A percentile compares a stretch with the other conserved stretches of the same genome.
Evolutionary conservation across 1,140 invertebrate species (phyloP).

Genomic region (Drosophila repleta): DNA sequence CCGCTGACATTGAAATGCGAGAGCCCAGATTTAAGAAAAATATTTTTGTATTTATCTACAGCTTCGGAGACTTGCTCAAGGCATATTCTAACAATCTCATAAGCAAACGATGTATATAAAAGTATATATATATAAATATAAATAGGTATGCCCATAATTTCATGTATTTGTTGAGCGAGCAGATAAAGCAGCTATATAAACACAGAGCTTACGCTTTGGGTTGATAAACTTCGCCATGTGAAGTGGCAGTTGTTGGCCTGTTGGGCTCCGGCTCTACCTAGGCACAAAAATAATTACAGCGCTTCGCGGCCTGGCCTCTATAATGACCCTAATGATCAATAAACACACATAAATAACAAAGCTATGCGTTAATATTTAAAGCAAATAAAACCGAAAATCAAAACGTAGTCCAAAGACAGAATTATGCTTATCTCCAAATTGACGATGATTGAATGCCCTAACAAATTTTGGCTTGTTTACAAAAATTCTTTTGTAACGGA

Average conservation of each 20-base stretch:
- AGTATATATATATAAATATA: not conserved
- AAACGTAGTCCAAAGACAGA: slow-evolving; percentile 17
- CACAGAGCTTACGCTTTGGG: slow-evolving; percentile 47
- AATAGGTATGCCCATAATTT: slow-evolving; percentile 18
- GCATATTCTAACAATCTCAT: slow-evolving; percentile 32
- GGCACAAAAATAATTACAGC: slow-evolving; percentile 35
- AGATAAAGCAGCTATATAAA: slow-evolving; percentile 70
- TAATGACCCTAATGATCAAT: slow-evolving; percentile 79
- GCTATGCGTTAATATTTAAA: slow-evolving; percentile 76
- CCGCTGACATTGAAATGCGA: slow-evolving; percentile 68
- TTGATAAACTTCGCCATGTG: slow-evolving; percentile 75
- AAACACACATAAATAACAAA: slow-evolving; percentile 60
- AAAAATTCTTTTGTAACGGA: no score
- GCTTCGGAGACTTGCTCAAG: slow-evolving; percentile 38
- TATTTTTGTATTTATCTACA: slow-evolving; percentile 63
- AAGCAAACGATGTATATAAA: not conserved
- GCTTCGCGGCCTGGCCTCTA: slow-evolving; percentile 19
- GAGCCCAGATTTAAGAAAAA: slow-evolving; percentile 56
- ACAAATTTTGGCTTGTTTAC: not conserved
- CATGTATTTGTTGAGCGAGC: slow-evolving; percentile 19
- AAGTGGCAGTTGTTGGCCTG: slow-evolving; percentile 75
- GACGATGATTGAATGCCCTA: not conserved
- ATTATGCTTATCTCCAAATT: not conserved
- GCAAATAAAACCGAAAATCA: slow-evolving; percentile 63
- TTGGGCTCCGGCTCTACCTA: slow-evolving; percentile 9